Evolutionary conservation across 1,140 invertebrate species (phyloP).

Genomic region (Drosophila nigromelanica): DNA sequence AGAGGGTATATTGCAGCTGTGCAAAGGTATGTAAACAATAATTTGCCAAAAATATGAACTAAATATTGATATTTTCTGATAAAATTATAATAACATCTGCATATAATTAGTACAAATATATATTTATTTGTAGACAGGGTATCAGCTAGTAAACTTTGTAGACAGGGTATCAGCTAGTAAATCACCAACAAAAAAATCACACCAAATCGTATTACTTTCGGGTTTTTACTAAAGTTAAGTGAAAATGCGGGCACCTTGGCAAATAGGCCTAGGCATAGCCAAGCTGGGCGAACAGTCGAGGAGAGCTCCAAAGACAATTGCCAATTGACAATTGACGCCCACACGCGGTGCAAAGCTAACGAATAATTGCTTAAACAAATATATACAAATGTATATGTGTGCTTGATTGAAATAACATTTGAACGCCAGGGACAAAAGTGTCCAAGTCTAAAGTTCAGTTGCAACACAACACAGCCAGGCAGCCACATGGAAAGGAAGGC

Average conservation of each 20-base stretch:
- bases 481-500: constrained; percentile 65
- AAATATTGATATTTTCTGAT: too few relatives aligned
- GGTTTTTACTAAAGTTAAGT: constrained; percentile 17
- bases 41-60: too few relatives aligned
- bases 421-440: constrained; percentile 52
- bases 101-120: too few relatives aligned
- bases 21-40: neutral
- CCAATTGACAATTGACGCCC: constrained; percentile 67
- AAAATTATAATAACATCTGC: too few relatives aligned
- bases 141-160: too few relatives aligned
- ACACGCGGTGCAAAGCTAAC: constrained; percentile 44
- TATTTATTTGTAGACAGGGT: too few relatives aligned
- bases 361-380: constrained; percentile 78
- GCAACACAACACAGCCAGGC: constrained; percentile 49
- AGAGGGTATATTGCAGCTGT: neutral
- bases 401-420: constrained; percentile 77
- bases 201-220: constrained; percentile 2
- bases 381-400: constrained; percentile 4
- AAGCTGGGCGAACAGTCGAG: constrained; percentile 39
- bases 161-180: neutral
- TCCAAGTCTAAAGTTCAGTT: constrained; percentile 36
- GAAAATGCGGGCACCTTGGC: constrained; percentile 37
- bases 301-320: constrained; percentile 54
- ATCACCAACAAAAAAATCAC: neutral
- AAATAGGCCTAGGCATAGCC: constrained; percentile 49